Base-by-base conservation (phyloP, 2,113 vertebrate species). In the Python bivittatus region DNA sequence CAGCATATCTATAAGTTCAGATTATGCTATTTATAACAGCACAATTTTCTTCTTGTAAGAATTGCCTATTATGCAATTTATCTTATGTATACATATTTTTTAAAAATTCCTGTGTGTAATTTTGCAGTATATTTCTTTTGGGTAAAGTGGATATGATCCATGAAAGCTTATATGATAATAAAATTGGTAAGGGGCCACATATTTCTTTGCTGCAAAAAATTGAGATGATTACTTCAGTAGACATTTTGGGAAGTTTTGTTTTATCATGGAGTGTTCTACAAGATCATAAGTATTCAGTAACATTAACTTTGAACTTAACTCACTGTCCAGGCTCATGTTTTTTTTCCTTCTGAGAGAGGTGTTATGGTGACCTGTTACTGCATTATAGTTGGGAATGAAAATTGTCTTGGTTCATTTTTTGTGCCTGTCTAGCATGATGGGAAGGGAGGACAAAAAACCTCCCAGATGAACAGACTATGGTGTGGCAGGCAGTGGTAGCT, bases 31-130 rank as follows among this genome's bases (percentile, higher is more conserved):
- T 92, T 57, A 60, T 56, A 64, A 90, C 88, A 60, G 15, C 90
- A 1, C 56, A 52, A 4, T 23, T 72, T 94, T 52, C 15, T 94
- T 89, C 94, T 27, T 68, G n/a, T 91, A 87, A 58, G 91, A 93
- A 89, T 53, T 94, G 91, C 95, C 95, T 93, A 90, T 86, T 0
- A 1, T 86, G 68, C 60, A 90, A 58, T 93, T 91, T 64, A 27
- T 64, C 57, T 96, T 93, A 57, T 23, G 13, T 93, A 2, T 52
- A 23, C 57, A 60, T 60, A 60, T 61, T 27, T 64, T 64, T 64
- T 29, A 10, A 27, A 27, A 64, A 64, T 4, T 29, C 27, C 27
- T 29, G 27, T 64, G 27, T 64, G 13, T 64, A 64, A 64, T 64
- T 64, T 64, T 64, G 61, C 10, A 3, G 27, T 64, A 64, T 29